Base-by-base conservation (phyloP, 1,140 invertebrate species). In the Drosophila funebris region DNA sequence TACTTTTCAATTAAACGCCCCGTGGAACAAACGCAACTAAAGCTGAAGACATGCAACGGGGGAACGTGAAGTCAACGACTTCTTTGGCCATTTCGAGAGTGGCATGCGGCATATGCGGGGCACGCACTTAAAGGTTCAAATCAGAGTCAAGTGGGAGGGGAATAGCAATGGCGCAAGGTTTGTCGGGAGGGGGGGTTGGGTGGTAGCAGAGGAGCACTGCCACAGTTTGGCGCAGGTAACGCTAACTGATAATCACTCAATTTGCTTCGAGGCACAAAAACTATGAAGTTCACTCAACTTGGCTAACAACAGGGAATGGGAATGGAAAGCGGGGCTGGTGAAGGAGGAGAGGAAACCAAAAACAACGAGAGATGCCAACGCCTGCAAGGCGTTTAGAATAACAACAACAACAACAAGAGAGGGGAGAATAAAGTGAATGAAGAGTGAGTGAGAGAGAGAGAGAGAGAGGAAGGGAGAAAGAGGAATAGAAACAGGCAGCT, bases 211-310 rank as follows among this genome's bases (percentile, higher is more conserved):
- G 16, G 20, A 14, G 29, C 43, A 29, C 46, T 41, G 41, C 7
- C 60, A 53, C 33, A 58, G 52, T 58, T 36, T 37, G 24, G 46
- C 13, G 20, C 66, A 87, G 81, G 81, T 87, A 53, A 82, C 67
- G 67, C 76, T 68, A 88, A 88, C 83, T 87, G 78, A 87, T 87
- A 87, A 87, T 88, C 83, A 87, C 83, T 87, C 83, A 87, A 87
- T 87, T 87, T 78, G 83, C 83, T 76, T 31, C 39, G 36, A 61
- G 83, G 75, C 78, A 83, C 64, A 78, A 82, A 75, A 78, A 78
- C 78, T 87, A 78, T 78, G 82, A 87, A 76, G 83, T 87, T 87
- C 76, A 82, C 67, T 87, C 77, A 81, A 84, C 81, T 85, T 77
- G 48, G 75, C 67, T 54, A 63, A 71, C 64, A 53, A 74, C 43